Base-by-base conservation (phyloP, 2,113 vertebrate genomes). In the Pomatorhinus ruficollis region DNA sequence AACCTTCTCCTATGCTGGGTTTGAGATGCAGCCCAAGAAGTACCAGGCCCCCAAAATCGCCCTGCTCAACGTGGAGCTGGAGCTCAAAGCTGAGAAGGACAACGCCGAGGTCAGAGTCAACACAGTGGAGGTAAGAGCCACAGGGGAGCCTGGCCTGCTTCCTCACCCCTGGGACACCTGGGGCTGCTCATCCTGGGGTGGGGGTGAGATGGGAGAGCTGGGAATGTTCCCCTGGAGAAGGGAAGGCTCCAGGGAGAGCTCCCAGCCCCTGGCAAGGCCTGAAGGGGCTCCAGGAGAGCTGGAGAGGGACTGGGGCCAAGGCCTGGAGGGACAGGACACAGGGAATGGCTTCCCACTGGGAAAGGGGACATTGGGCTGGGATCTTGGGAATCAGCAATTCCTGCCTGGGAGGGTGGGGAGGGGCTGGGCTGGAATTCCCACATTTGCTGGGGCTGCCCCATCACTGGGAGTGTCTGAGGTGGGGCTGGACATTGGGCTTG, bases 21-120 rank as follows among this genome's bases (percentile, higher is more conserved):
- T 99, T 96, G 99, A 99, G 97, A 99, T 99, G 99, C 99, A 99
- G 93, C 99, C 99, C 74, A 99, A 99, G 94, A 98, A 98, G 66
- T 99, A 99, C 11, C 97, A 98, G 22, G 97, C 98, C 15, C 99
- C 98, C 68, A 99, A 95, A 96, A 99, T 99, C 0, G 99, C 99
- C 17, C 93, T 99, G 93, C 98, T 99, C 76, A 99, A 99, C 4
- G 98, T 99, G 44, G 99, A 99, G 97, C 98, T 99, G 52, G 99
- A 99, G 96, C 98, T 99, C 64, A 99, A 99, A 96, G 99, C 99
- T 0, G 99, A 99, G 98, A 99, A 99, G 95, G 99, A 99, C 77
- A 99, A 99, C 4, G 99, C 99, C 0, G 99, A 99, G 96, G 97
- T 99, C 92, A 97, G 99, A 40, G 99, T 99, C 15, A 99, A 98